phyloP scores from a whole-genome alignment of 2,888 invertebrate genomes.

The Caenorhabditis sp. region DNA sequence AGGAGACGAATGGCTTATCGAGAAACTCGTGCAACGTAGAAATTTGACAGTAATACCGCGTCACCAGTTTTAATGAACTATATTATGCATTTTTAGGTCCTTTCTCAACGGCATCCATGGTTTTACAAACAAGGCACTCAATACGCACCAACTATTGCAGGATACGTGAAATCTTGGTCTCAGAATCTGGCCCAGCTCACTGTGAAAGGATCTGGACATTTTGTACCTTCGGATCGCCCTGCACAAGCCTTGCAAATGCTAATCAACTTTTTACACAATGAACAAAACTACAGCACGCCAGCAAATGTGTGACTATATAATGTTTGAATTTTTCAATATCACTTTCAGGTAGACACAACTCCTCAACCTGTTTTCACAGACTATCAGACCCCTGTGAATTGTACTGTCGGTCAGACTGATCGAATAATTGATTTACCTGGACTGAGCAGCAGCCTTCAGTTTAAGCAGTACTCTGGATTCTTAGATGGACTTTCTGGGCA shows the following conservation, averaged over 20 bases:
- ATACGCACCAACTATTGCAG: conserved; percentile 53
- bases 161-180: conserved; percentile 60
- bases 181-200: conserved; percentile 60
- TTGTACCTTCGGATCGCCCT: conserved; percentile 68
- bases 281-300: conserved; percentile 63
- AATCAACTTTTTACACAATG: conserved; percentile 67
- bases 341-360: conserved; percentile 47
- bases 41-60: conserved; percentile 64
- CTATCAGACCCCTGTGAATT: neutral
- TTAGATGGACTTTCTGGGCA: conserved; percentile 77
- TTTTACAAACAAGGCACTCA: conserved; percentile 35
- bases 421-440: conserved; percentile 60
- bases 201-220: conserved; percentile 67
- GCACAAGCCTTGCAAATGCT: conserved; percentile 72
- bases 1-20: conserved; percentile 65
- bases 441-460: conserved; percentile 35
- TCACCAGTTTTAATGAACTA: no score
- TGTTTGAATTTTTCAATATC: neutral
- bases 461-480: conserved; percentile 62
- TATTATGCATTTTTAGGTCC: conserved; percentile 12
- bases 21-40: conserved; percentile 40
- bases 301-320: conserved; percentile 19
- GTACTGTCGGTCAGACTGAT: conserved; percentile 39
- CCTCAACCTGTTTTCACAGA: conserved; percentile 42
- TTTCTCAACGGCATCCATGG: conserved; percentile 55